Conservation (phyloP, 2,113 vertebrate genomes). For the Rhagologus leucostigma region DNA sequence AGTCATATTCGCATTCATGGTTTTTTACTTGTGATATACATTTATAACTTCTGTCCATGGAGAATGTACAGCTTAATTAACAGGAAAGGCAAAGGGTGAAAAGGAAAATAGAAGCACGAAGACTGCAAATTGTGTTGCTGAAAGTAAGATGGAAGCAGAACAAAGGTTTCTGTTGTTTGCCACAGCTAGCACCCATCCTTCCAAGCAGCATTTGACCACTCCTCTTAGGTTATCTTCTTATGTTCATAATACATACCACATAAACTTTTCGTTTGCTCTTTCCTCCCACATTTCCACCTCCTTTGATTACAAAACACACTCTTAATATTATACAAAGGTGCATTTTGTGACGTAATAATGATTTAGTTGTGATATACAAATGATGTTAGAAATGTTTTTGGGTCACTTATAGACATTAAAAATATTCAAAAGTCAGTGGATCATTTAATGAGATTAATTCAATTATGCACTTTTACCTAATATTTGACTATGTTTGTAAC, state of each 20-base stretch:
- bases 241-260: not conserved
- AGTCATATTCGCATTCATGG: not conserved
- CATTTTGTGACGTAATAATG: not conserved
- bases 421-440: not conserved
- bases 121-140: not conserved
- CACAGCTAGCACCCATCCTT: not conserved
- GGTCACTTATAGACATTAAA: not conserved
- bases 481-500: not conserved
- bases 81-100: not conserved
- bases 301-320: not conserved
- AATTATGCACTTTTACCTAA: not conserved
- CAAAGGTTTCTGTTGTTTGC: not conserved
- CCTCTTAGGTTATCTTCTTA: not conserved
- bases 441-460: not conserved
- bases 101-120: not conserved
- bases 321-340: not conserved
- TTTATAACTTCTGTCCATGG: not conserved
- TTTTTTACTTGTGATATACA: not conserved
- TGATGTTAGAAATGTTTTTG: not conserved
- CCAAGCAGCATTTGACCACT: not conserved
- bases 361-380: accelerated
- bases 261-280: not conserved
- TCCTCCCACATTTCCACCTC: not conserved
- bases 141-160: not conserved
- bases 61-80: not conserved